Evolutionary conservation across 2,888 invertebrate genomes (phyloP).

Genomic region (Leptarthrus brevirostris): DNA sequence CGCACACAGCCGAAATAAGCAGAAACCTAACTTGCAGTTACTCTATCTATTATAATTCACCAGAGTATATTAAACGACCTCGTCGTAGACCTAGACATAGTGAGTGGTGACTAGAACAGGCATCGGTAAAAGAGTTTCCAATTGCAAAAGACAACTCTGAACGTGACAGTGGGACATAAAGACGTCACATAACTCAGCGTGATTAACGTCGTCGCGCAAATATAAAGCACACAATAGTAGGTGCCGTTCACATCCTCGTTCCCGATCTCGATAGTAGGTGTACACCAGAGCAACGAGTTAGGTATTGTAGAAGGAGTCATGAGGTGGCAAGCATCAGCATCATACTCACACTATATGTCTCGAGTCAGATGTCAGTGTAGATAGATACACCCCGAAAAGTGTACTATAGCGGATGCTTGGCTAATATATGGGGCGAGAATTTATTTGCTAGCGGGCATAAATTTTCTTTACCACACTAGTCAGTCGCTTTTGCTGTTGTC

Average conservation of each 20-base stretch:
- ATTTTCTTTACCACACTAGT: constrained; percentile 12
- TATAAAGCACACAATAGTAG: constrained; percentile 27
- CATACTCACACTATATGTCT: constrained; percentile 15
- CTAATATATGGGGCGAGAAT: constrained; percentile 41
- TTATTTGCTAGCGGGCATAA: constrained; percentile 43
- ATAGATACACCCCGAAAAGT: constrained; percentile 39
- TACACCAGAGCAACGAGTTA: too few species aligned
- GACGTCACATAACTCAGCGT: constrained; percentile 67
- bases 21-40: too few species aligned
- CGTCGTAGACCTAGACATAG: neutral
- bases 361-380: constrained; percentile 40
- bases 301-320: too few species aligned
- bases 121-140: constrained; percentile 31
- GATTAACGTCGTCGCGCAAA: constrained; percentile 65
- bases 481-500: neutral
- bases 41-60: neutral
- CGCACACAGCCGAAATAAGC: neutral
- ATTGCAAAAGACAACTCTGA: constrained; percentile 61
- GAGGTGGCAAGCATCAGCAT: too few species aligned
- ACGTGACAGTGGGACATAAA: constrained; percentile 64
- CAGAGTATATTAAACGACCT: neutral
- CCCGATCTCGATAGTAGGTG: neutral
- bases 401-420: constrained; percentile 8
- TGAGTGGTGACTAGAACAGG: neutral
- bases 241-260: constrained; percentile 26